Evolutionary conservation across 1,140 invertebrate species (phyloP).

Genomic region (Leptoteleia sp.): DNA sequence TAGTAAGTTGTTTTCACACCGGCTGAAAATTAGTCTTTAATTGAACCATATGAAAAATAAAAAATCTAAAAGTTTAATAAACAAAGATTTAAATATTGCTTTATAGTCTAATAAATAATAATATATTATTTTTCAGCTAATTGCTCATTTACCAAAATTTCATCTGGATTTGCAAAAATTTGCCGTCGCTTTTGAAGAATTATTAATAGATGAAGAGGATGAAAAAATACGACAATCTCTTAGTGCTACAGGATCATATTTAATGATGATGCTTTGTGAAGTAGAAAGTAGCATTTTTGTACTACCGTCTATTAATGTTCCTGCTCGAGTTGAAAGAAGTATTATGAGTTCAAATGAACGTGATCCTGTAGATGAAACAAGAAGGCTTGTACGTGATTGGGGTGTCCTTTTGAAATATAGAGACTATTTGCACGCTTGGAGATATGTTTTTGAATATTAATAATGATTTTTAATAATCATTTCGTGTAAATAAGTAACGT

Average conservation of each 20-base stretch:
- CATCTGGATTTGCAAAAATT: conserved; percentile 80
- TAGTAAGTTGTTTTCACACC: too few species aligned
- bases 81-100: too few species aligned
- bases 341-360: conserved; percentile 77
- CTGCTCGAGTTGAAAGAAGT: conserved; percentile 70
- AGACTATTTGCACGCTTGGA: conserved; percentile 79
- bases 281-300: conserved; percentile 75
- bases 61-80: too few species aligned
- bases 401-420: conserved; percentile 79
- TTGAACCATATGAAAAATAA: too few species aligned
- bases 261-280: conserved; percentile 78
- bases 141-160: conserved; percentile 74
- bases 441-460: conserved; percentile 74
- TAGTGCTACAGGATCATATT: conserved; percentile 68
- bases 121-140: conserved; percentile 77
- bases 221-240: conserved; percentile 68
- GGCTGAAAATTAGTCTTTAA: too few species aligned
- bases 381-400: conserved; percentile 78
- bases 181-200: conserved; percentile 78
- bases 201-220: conserved; percentile 73
- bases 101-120: too few species aligned
- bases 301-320: conserved; percentile 69
- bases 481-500: too few species aligned
- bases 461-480: conserved; percentile 4
- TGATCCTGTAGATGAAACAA: conserved; percentile 75